These are phyloP conservation scores for Chrysolophus pictus DNA, from an alignment of 2,797 vertebrate genomes.

Conservation along the genomic window DNA sequence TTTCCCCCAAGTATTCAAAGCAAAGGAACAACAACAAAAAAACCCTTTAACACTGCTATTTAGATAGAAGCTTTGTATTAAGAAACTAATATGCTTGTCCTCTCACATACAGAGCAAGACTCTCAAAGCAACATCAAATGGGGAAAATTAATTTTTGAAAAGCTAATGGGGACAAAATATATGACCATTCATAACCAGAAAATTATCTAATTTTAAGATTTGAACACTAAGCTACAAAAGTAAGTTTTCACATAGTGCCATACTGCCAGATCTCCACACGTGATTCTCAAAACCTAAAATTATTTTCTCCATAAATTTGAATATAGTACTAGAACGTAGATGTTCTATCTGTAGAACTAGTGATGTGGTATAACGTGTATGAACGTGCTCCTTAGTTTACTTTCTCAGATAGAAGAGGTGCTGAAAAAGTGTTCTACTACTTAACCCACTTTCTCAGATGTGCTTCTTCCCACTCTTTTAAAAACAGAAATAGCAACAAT, in stretches of 20 bases:
- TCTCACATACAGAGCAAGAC: not conserved
- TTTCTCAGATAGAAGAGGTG: not conserved
- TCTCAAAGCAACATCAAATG: slow-evolving; percentile 11
- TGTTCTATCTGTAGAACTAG: not conserved
- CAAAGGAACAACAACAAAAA: slow-evolving; percentile 24
- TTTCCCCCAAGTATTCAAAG: slow-evolving; percentile 42
- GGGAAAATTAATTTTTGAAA: not conserved
- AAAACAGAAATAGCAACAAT: not conserved
- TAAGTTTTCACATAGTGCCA: not conserved
- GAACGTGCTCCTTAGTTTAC: not conserved
- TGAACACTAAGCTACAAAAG: not conserved
- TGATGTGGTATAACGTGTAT: not conserved
- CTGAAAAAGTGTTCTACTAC: not conserved
- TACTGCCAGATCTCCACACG: not conserved
- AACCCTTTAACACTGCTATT: not conserved
- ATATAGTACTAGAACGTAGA: not conserved
- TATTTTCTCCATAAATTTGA: not conserved
- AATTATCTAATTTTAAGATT: not conserved
- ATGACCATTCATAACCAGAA: not conserved
- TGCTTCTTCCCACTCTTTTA: not conserved
- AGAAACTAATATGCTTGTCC: not conserved
- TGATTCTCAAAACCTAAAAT: not conserved
- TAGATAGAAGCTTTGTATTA: slow-evolving; percentile 28
- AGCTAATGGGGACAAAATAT: not conserved
- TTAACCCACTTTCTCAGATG: not conserved